phyloP scores from a whole-genome alignment of 2,113 vertebrate genomes.

The Meles meles region DNA sequence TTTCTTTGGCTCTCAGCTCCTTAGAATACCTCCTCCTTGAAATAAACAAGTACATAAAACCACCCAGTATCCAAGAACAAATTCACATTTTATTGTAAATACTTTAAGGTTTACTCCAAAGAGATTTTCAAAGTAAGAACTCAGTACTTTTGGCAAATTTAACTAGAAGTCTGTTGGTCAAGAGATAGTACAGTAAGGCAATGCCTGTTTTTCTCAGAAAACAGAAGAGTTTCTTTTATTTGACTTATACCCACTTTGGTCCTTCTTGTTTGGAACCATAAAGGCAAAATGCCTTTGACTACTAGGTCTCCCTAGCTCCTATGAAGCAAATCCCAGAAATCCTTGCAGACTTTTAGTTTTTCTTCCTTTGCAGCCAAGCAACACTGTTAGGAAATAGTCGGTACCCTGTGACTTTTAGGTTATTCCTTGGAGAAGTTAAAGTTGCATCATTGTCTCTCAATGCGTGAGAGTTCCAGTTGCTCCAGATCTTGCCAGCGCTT shows the following conservation, averaged over 20 bases:
- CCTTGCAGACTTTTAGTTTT: neutral
- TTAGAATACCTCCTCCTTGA: neutral
- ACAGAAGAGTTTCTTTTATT: neutral
- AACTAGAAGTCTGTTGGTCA: neutral
- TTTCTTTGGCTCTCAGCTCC: neutral
- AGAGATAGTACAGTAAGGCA: neutral
- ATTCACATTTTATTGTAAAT: neutral
- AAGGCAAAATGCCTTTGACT: neutral
- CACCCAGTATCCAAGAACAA: neutral
- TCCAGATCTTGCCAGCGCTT: neutral
- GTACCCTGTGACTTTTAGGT: neutral
- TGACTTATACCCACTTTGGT: neutral
- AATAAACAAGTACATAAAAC: neutral
- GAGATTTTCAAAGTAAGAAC: neutral
- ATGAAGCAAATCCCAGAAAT: neutral
- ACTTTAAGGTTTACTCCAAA: neutral
- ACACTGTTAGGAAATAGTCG: neutral
- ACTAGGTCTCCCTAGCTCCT: neutral
- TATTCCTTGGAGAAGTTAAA: neutral
- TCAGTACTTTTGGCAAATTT: neutral
- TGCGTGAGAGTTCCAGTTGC: neutral
- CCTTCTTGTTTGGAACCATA: neutral
- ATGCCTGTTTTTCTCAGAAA: neutral
- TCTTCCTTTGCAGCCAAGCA: neutral
- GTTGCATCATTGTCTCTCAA: neutral